A percentile compares a stretch with the other conserved stretches of the same genome.
phyloP scores from a whole-genome alignment of 2,113 vertebrate species.

The Dolichotis patagonum region DNA sequence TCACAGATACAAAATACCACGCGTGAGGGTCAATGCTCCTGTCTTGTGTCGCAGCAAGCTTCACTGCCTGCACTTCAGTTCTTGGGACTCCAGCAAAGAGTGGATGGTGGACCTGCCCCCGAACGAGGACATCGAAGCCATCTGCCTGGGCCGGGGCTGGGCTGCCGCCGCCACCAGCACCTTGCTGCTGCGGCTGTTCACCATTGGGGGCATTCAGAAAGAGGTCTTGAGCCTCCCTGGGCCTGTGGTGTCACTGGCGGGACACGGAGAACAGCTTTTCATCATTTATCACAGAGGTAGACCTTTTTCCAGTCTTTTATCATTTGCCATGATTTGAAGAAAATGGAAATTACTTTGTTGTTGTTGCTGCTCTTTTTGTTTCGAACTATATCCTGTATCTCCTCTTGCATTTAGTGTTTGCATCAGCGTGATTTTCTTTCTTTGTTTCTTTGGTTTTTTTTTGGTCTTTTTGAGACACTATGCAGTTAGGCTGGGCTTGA shows the following conservation, averaged over 20 bases:
- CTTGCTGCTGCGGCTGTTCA: conserved; percentile 91
- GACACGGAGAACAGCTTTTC: conserved; percentile 94
- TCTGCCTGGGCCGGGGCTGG: conserved; percentile 96
- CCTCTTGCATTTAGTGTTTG: neutral
- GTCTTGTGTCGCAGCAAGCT: conserved; percentile 90
- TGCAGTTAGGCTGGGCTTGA: no score
- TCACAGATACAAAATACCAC: neutral
- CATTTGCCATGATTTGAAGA: neutral
- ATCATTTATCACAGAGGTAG: conserved; percentile 94
- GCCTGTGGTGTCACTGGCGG: conserved; percentile 93
- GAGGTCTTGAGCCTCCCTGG: conserved; percentile 95
- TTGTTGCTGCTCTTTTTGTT: neutral
- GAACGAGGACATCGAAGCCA: conserved; percentile 90
- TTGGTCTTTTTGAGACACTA: no score
- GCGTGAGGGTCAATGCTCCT: neutral
- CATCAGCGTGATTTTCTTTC: neutral
- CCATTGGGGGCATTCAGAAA: conserved; percentile 93
- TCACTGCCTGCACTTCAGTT: conserved; percentile 96
- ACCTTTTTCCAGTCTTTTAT: neutral
- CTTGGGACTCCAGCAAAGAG: conserved; percentile 97
- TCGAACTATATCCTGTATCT: neutral
- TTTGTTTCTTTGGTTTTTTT: neutral
- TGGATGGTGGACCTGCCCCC: conserved; percentile 96
- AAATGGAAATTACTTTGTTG: neutral
- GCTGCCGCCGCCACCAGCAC: conserved; percentile 92